Base-by-base conservation (phyloP, 2,888 invertebrate genomes). In the Tetranychus truncatus region DNA sequence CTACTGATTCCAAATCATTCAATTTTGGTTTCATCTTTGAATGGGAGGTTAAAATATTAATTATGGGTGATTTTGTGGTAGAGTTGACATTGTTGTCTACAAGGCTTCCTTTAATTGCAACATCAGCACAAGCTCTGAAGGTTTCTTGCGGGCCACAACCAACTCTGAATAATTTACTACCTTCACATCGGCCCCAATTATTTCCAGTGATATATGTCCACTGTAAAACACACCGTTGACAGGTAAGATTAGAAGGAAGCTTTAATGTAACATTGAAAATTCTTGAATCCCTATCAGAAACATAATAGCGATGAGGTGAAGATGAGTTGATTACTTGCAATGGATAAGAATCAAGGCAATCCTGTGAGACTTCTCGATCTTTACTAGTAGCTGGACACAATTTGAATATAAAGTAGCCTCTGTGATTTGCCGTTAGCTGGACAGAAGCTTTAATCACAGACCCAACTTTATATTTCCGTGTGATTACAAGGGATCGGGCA, bases 311-410 rank as follows among this genome's bases (percentile, higher is more conserved):
- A 15, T 72, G 65, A 11, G 76, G 75, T 6, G 80, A 78, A 46
- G 79, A 78, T 3, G 44, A 44, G 11, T 45, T 45, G 11, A 45
- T n/a, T 15, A 72, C 45, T 45, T 72, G 15, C 20, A 82, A 78
- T 9, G 80, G 78, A 74, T 81, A 80, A 72, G 79, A 76, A 75
- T 82, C 81, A 73, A 83, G 79, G 75, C 83, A 83, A 1, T 80
- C 78, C 76, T 82, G 81, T 0, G 80, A 80, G 1, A 81, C 81
- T 18, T 78, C 77, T 5, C 74, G 76, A n/a, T 78, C 78, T 46
- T 80, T 77, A 74, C 80, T 80, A 45, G 6, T 8, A 3, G 81
- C 78, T 0, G 82, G 81, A 65, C 79, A 79, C 20, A 79, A 67
- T 6, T 76, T 72, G 71, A 79, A 79, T 45, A 75, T 75, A 72